Evolutionary conservation across 2,113 vertebrate genomes (phyloP).

Genomic region (Mastomys natalensis): DNA sequence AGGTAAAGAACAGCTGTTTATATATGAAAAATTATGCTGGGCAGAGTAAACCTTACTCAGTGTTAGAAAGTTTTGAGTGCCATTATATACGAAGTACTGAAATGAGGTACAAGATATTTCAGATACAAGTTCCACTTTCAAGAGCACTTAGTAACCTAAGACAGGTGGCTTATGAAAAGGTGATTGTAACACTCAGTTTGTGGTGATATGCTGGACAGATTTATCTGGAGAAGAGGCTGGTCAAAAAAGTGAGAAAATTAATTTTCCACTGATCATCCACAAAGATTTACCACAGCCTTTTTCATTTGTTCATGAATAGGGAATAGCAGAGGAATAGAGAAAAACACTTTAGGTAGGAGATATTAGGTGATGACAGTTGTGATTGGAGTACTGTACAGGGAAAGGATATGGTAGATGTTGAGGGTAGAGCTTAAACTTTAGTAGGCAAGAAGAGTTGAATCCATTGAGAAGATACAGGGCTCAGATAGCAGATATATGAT

Average conservation of each 20-base stretch:
- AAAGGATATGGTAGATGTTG: slow-evolving; percentile 17
- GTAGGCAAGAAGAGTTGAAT: not conserved
- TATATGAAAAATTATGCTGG: not conserved
- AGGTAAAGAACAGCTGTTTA: not conserved
- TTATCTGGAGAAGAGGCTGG: not conserved
- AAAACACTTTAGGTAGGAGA: not conserved
- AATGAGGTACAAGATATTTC: not conserved
- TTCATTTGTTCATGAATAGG: slow-evolving; percentile 24
- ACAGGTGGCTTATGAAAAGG: not conserved
- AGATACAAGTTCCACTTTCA: not conserved
- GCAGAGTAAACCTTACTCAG: not conserved
- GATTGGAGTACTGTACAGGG: not conserved
- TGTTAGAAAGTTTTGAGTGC: not conserved
- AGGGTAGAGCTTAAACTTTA: slow-evolving; percentile 51
- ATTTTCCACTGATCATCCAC: not conserved
- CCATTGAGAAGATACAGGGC: not conserved
- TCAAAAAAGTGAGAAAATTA: slow-evolving; percentile 23
- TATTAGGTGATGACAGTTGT: not conserved
- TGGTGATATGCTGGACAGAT: not conserved
- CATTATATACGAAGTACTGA: not conserved
- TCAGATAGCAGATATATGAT: not conserved
- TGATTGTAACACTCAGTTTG: not conserved
- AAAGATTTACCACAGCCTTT: slow-evolving; percentile 23
- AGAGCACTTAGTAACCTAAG: not conserved
- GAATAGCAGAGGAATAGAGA: slow-evolving; percentile 38